Evolutionary conservation across 2,113 vertebrate species (phyloP).

Genomic region (Grammomys dolichurus): DNA sequence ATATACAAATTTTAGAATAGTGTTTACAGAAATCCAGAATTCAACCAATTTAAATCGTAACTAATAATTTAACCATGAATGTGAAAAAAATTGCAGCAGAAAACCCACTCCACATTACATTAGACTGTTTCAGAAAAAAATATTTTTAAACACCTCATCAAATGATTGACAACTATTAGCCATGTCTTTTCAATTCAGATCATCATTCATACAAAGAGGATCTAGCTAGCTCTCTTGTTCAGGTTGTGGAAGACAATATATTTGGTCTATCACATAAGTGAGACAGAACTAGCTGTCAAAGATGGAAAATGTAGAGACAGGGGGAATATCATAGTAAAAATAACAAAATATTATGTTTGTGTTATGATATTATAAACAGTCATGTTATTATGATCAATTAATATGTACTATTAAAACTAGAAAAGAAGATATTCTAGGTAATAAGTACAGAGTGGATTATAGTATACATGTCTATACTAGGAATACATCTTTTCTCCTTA

Average conservation of each 20-base stretch:
- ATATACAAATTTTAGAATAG: background rate
- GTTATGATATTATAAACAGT: too few relatives aligned
- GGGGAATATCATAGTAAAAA: background rate
- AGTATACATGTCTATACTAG: background rate
- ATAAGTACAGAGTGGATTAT: constrained; percentile 2
- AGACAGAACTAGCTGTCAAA: constrained; percentile 16
- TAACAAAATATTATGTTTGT: background rate
- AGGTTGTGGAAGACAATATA: background rate
- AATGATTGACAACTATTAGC: constrained; percentile 10
- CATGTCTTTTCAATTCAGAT: background rate
- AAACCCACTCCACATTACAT: background rate
- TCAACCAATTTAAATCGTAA: background rate
- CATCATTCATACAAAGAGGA: background rate
- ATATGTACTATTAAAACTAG: background rate
- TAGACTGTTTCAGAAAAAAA: background rate
- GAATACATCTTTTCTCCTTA: background rate
- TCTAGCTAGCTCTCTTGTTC: background rate
- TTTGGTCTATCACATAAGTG: background rate
- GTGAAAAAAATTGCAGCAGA: background rate
- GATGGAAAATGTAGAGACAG: background rate
- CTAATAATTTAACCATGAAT: background rate
- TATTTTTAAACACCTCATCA: background rate
- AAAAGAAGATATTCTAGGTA: background rate
- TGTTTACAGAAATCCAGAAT: background rate
- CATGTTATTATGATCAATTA: background rate